phyloP scores from a whole-genome alignment of 2,113 vertebrate species.

The Lepidothrix coronata region DNA sequence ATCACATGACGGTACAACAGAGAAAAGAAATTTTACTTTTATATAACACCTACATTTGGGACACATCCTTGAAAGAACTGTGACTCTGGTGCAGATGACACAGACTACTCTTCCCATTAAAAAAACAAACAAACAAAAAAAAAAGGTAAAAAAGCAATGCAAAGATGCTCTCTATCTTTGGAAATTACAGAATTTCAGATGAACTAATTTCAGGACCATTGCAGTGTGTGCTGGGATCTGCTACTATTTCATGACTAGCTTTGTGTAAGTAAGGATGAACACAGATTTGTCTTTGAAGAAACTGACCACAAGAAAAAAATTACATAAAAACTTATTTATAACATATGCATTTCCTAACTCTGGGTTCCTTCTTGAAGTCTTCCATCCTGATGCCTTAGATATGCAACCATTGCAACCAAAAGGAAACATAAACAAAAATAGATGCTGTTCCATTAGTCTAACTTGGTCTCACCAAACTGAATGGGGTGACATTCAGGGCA shows the following conservation, averaged over 20 bases:
- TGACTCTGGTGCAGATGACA: not conserved
- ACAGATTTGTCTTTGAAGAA: not conserved
- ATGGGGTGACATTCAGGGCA: not conserved
- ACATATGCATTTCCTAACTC: not conserved
- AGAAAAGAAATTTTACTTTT: not conserved
- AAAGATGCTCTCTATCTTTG: not conserved
- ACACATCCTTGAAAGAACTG: conserved; percentile 4
- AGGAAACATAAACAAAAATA: not conserved
- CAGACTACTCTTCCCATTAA: not conserved
- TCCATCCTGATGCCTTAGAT: not conserved
- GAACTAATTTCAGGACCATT: not conserved
- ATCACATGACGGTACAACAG: not conserved
- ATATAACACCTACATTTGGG: not conserved
- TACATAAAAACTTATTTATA: not conserved
- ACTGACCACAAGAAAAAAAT: not conserved
- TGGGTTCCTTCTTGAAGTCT: not conserved
- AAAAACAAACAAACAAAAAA: too few species aligned
- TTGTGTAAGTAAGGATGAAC: not conserved
- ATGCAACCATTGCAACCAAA: not conserved
- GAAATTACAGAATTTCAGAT: not conserved
- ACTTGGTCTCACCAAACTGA: not conserved
- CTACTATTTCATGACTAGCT: not conserved
- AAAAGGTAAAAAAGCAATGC: not conserved
- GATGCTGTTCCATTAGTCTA: not conserved
- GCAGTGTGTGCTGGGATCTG: not conserved